A percentile compares a stretch with the other conserved stretches of the same genome.
Conservation (phyloP, 2,888 invertebrate genomes). For the Epinotia demarniana region DNA sequence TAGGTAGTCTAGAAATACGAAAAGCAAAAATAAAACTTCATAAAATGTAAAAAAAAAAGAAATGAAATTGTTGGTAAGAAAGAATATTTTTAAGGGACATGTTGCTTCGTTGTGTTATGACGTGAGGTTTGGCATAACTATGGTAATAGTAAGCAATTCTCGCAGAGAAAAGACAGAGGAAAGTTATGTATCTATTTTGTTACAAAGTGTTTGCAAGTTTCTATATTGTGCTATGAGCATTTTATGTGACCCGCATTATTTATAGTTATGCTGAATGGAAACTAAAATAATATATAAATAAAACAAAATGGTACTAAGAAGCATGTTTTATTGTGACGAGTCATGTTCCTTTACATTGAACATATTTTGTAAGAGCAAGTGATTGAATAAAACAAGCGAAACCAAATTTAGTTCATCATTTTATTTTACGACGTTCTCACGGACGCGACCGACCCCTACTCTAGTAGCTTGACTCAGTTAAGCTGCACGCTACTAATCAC, state of each 20-base stretch:
- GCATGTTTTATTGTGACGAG: constrained; percentile 85
- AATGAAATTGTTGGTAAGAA: constrained; percentile 86
- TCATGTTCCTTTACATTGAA: constrained; percentile 86
- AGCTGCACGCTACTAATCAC: constrained; percentile 6
- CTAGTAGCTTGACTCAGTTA: background rate
- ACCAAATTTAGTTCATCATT: constrained; percentile 76
- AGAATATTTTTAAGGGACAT: constrained; percentile 87
- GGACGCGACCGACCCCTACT: constrained; percentile 2
- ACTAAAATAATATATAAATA: constrained; percentile 83
- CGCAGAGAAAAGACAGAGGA: constrained; percentile 80
- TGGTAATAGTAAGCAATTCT: constrained; percentile 81
- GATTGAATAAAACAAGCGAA: constrained; percentile 85
- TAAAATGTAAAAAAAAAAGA: constrained; percentile 85
- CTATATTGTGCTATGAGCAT: constrained; percentile 85
- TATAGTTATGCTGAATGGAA: constrained; percentile 85
- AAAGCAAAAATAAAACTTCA: constrained; percentile 84
- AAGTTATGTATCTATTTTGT: constrained; percentile 85
- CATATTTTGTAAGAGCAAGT: constrained; percentile 85
- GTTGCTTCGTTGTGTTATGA: constrained; percentile 84
- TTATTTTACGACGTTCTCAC: constrained; percentile 53
- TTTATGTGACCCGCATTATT: constrained; percentile 84
- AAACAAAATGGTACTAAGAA: constrained; percentile 85
- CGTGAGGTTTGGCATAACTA: constrained; percentile 84
- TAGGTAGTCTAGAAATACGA: constrained; percentile 85
- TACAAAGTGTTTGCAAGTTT: constrained; percentile 85